These are phyloP conservation scores for Carposina sasakii DNA, from an alignment of 1,140 invertebrate genomes.

Conservation along the genomic window DNA sequence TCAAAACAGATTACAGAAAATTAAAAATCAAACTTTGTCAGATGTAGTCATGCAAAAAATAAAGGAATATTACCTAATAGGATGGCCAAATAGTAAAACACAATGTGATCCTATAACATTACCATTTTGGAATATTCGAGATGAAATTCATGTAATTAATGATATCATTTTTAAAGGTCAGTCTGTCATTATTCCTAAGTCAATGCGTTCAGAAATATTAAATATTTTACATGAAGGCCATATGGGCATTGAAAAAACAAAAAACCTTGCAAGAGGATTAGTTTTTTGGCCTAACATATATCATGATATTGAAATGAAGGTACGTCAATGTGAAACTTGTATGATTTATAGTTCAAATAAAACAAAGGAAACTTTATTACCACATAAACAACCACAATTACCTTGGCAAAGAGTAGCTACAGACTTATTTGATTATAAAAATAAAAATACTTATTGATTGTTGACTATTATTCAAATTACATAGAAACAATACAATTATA, in stretches of 20 bases:
- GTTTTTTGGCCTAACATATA: conserved; percentile 63
- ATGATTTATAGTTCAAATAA: conserved; percentile 15
- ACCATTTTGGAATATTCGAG: conserved; percentile 36
- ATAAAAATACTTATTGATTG: conserved; percentile 32
- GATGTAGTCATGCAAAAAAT: conserved; percentile 33
- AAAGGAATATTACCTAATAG: conserved; percentile 29
- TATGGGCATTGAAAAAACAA: conserved; percentile 57
- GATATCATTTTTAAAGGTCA: conserved; percentile 44
- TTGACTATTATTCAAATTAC: conserved; percentile 35
- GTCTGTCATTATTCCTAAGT: conserved; percentile 47
- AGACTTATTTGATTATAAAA: conserved; percentile 37
- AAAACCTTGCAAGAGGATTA: conserved; percentile 41
- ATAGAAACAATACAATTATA: conserved; percentile 24
- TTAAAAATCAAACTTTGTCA: conserved; percentile 29
- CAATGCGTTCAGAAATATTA: conserved; percentile 40
- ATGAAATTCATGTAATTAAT: conserved; percentile 41
- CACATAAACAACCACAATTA: conserved; percentile 30
- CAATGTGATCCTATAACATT: conserved; percentile 24
- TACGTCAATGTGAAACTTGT: conserved; percentile 55
- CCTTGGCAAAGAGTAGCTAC: conserved; percentile 40
- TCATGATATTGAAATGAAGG: conserved; percentile 55
- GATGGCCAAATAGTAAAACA: conserved; percentile 50
- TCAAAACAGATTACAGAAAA: conserved; percentile 25
- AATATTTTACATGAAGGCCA: conserved; percentile 59
- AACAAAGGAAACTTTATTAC: conserved; percentile 43